A percentile compares a stretch with the other conserved stretches of the same genome.
Evolutionary conservation across 2,888 invertebrate species (phyloP).

Genomic region (Amiota communis): DNA sequence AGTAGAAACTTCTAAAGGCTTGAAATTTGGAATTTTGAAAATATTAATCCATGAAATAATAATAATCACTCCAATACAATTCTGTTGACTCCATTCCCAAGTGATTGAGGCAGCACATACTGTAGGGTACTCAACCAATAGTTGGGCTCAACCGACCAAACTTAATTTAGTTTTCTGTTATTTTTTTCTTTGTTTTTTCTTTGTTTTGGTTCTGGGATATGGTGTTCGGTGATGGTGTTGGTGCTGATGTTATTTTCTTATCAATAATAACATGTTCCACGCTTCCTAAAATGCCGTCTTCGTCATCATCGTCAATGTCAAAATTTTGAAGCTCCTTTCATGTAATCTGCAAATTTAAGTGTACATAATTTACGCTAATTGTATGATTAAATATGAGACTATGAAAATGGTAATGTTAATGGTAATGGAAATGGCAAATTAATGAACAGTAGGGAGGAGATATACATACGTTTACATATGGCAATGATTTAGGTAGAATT

Average conservation of each 20-base stretch:
- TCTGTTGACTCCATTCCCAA: too few species aligned
- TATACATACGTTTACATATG: too few species aligned
- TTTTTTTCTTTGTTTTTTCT: too few species aligned
- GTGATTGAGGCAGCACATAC: too few species aligned
- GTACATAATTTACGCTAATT: conserved; percentile 21
- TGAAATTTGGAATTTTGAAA: too few species aligned
- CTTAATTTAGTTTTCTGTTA: background rate
- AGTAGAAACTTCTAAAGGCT: too few species aligned
- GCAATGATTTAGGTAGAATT: too few species aligned
- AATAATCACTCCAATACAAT: too few species aligned
- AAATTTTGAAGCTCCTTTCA: background rate
- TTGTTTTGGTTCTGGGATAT: background rate
- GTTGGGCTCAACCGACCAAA: too few species aligned
- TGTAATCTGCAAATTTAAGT: background rate
- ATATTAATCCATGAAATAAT: too few species aligned
- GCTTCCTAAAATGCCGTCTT: background rate
- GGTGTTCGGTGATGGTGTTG: background rate
- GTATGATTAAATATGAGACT: conserved; percentile 5
- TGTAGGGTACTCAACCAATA: too few species aligned
- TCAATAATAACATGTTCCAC: conserved; percentile 7
- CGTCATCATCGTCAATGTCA: background rate
- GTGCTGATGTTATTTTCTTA: background rate
- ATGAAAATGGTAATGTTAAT: background rate
- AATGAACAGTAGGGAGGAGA: background rate
- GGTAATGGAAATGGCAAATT: conserved; percentile 1